phyloP scores from a whole-genome alignment of 1,140 invertebrate genomes.

The Pissodes strobi region DNA sequence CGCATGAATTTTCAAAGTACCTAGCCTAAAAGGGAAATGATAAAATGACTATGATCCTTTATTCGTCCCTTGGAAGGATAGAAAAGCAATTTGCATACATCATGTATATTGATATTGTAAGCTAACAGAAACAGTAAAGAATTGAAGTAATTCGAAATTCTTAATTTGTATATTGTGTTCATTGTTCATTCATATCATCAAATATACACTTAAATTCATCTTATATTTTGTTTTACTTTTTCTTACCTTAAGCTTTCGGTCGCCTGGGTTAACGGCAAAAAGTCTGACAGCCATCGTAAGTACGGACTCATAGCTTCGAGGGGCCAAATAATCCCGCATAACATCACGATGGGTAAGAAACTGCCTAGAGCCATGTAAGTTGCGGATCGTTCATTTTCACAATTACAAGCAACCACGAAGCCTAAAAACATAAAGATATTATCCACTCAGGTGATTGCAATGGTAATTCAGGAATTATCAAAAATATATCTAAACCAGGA shows the following conservation, averaged over 20 bases:
- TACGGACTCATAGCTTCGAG: conserved; percentile 81
- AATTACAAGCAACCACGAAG: conserved; percentile 85
- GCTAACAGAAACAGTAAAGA: no score
- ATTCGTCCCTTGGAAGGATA: no score
- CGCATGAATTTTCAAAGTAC: no score
- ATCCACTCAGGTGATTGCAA: not conserved
- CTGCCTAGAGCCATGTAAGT: conserved; percentile 92
- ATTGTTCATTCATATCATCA: no score
- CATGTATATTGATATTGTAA: no score
- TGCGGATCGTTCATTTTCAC: conserved; percentile 88
- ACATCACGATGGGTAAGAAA: conserved; percentile 88
- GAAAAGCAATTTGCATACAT: no score
- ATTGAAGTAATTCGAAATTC: no score
- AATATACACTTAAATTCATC: no score
- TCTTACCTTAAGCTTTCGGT: conserved; percentile 80
- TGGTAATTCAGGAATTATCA: not conserved
- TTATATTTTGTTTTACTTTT: not conserved
- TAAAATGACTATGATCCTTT: no score
- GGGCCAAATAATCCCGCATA: conserved; percentile 88
- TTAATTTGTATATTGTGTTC: no score
- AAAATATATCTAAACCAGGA: no score
- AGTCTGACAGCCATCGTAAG: conserved; percentile 76
- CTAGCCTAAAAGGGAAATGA: no score
- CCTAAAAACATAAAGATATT: conserved; percentile 68
- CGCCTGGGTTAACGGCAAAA: conserved; percentile 88